phyloP scores from a whole-genome alignment of 1,140 invertebrate genomes.

The Parapsyche elsis region DNA sequence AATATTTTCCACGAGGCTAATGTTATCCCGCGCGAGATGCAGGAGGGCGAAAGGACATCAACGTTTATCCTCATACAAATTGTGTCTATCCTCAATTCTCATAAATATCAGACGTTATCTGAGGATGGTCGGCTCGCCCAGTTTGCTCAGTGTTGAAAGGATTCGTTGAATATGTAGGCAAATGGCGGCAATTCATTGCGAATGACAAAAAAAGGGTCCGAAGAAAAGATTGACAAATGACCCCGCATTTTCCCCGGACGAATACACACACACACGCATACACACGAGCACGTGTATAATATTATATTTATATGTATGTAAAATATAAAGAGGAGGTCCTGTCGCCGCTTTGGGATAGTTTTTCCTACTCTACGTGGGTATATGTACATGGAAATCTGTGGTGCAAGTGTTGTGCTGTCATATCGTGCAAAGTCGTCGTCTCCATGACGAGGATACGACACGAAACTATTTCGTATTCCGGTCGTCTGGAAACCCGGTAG shows the following conservation, averaged over 20 bases:
- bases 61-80: constrained; percentile 53
- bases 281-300: neutral
- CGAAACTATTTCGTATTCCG: constrained; percentile 19
- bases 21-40: constrained; percentile 30
- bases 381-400: neutral
- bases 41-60: constrained; percentile 37
- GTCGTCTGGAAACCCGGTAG: neutral
- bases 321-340: neutral
- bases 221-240: constrained; percentile 56
- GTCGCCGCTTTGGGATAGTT: neutral
- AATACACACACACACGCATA: neutral
- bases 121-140: constrained; percentile 41
- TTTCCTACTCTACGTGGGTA: neutral
- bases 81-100: constrained; percentile 52
- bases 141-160: constrained; percentile 54
- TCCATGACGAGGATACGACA: constrained; percentile 19
- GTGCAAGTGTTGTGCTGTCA: constrained; percentile 26
- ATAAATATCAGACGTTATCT: constrained; percentile 55
- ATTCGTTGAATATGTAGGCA: constrained; percentile 56
- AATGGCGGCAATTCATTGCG: constrained; percentile 55
- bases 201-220: constrained; percentile 55
- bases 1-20: constrained; percentile 9
- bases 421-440: neutral
- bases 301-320: neutral
- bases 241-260: constrained; percentile 24